phyloP scores from a whole-genome alignment of 2,888 invertebrate species.

The Aphodius sticticus region DNA sequence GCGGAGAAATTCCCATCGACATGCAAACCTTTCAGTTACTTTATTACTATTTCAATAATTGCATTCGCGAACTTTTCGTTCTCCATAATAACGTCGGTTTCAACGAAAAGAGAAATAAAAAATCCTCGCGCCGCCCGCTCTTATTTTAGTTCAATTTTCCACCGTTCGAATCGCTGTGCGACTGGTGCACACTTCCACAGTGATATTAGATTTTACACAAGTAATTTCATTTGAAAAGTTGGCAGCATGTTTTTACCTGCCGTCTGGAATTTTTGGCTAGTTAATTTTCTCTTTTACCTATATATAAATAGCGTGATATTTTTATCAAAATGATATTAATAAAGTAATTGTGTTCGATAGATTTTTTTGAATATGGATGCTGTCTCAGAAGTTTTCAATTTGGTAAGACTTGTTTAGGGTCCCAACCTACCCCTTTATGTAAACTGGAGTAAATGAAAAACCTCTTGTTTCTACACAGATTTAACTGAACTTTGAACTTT shows the following conservation, averaged over 20 bases:
- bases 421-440: too few relatives aligned
- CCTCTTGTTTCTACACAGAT: too few relatives aligned
- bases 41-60: conserved; percentile 26
- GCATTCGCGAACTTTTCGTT: conserved; percentile 21
- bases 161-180: conserved; percentile 14
- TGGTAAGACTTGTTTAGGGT: too few relatives aligned
- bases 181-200: conserved; percentile 27
- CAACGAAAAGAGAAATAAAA: conserved; percentile 15
- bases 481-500: too few relatives aligned
- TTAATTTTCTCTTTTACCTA: background rate
- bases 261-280: conserved; percentile 8
- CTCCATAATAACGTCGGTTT: conserved; percentile 19
- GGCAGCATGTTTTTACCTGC: conserved; percentile 21
- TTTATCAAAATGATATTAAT: too few relatives aligned
- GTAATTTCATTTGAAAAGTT: conserved; percentile 36
- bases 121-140: conserved; percentile 6
- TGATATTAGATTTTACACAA: conserved; percentile 36
- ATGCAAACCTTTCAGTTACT: conserved; percentile 26
- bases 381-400: too few relatives aligned
- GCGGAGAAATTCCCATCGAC: conserved; percentile 22
- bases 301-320: too few relatives aligned
- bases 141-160: conserved; percentile 25
- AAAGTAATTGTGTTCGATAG: too few relatives aligned
- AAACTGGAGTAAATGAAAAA: too few relatives aligned
- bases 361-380: too few relatives aligned